Conservation (phyloP, 92 coral and sea anemone genomes). For the Pocillopora grandis region DNA sequence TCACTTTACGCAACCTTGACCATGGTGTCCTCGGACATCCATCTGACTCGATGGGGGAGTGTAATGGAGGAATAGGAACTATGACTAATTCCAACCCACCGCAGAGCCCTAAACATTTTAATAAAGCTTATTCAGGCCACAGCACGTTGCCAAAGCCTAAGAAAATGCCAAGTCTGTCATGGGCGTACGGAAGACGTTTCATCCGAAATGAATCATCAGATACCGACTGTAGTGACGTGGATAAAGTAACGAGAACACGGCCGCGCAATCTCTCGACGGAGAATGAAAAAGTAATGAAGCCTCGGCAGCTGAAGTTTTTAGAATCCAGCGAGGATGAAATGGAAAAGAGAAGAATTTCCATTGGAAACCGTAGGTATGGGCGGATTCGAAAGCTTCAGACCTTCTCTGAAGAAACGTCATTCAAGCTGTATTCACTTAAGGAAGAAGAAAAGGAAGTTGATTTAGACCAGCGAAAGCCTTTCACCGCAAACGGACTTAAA, state of each 20-base stretch:
- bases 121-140: constrained; percentile 16
- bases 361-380: not conserved
- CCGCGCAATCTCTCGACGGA: not conserved
- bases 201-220: constrained; percentile 33
- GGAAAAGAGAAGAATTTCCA: not conserved
- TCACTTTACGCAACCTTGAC: not conserved
- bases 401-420: constrained; percentile 5
- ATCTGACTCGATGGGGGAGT: not conserved
- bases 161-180: constrained; percentile 29
- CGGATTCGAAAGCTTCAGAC: constrained; percentile 2
- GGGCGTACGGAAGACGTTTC: constrained; percentile 39
- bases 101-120: constrained; percentile 5
- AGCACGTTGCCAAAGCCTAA: constrained; percentile 17
- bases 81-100: not conserved
- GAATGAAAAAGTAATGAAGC: not conserved
- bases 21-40: not conserved
- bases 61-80: not conserved
- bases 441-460: constrained; percentile 30
- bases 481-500: constrained; percentile 1
- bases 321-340: constrained; percentile 25
- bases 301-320: constrained; percentile 12
- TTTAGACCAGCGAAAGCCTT: not conserved
- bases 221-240: constrained; percentile 43
- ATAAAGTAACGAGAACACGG: constrained; percentile 7
- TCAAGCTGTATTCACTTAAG: constrained; percentile 18